These are phyloP conservation scores for Diadophis punctatus DNA, from an alignment of 2,113 vertebrate species.

Conservation along the genomic window DNA sequence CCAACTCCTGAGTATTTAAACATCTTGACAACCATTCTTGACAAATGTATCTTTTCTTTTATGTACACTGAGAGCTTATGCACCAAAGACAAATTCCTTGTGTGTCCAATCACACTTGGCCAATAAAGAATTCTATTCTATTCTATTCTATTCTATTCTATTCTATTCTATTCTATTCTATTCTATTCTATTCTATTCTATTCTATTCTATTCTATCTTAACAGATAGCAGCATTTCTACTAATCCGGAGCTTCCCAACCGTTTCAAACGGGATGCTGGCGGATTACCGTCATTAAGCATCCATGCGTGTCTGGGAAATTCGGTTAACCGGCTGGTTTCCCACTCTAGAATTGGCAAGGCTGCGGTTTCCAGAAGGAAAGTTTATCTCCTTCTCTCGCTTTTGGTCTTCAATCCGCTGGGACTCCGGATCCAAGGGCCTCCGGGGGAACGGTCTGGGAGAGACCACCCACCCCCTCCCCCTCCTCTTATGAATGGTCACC, in stretches of 20 bases:
- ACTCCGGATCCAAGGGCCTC: not conserved
- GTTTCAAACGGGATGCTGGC: not conserved
- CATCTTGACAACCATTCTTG: too few relatives aligned
- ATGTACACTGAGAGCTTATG: too few relatives aligned
- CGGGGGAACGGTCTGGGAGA: not conserved
- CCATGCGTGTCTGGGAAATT: not conserved
- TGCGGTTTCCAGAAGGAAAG: not conserved
- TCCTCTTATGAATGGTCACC: not conserved
- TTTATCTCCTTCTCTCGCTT: not conserved
- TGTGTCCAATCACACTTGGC: too few relatives aligned
- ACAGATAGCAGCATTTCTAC: not conserved
- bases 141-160: too few relatives aligned
- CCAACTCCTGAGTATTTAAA: too few relatives aligned
- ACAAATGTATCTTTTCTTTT: too few relatives aligned
- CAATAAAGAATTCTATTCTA: too few relatives aligned
- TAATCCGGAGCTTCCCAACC: not conserved
- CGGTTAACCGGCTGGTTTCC: rapidly evolving
- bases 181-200: too few relatives aligned
- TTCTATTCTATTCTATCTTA: too few relatives aligned
- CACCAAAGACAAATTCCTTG: too few relatives aligned
- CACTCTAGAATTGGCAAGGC: not conserved
- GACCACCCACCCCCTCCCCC: too few relatives aligned
- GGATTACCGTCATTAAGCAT: not conserved
- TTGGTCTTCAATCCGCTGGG: not conserved
- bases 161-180: too few relatives aligned